These are phyloP conservation scores for Drepana falcataria DNA, from an alignment of 2,888 invertebrate species.

Conservation along the genomic window DNA sequence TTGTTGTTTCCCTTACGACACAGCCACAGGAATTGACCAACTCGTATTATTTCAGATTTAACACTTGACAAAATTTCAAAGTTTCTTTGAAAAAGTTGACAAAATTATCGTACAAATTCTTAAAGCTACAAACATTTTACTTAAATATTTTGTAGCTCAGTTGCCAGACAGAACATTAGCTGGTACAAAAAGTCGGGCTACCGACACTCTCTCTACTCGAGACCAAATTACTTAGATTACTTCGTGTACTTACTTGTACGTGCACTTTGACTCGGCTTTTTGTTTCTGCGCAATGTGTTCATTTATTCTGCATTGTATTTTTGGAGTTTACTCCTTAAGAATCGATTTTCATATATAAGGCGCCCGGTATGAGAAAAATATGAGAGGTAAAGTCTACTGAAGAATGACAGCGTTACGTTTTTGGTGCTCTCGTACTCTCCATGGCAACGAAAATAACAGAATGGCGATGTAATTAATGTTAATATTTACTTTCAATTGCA, in stretches of 20 bases:
- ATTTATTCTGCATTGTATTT: neutral
- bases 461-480: too few relatives aligned
- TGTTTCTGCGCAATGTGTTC: conserved; percentile 1
- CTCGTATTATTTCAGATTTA: neutral
- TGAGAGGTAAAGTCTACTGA: too few relatives aligned
- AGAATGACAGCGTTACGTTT: too few relatives aligned
- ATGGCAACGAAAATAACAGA: too few relatives aligned
- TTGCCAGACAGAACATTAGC: neutral
- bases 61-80: neutral
- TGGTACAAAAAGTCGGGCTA: neutral
- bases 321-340: too few relatives aligned
- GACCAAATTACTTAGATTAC: conserved; percentile 1
- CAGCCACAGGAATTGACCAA: neutral
- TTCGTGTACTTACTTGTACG: neutral
- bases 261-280: conserved; percentile 1
- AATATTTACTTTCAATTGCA: too few relatives aligned
- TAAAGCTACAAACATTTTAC: too few relatives aligned
- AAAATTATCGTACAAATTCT: too few relatives aligned
- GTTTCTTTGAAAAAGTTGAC: too few relatives aligned
- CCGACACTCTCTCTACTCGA: neutral
- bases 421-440: too few relatives aligned
- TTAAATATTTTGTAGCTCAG: neutral
- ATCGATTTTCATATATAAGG: too few relatives aligned
- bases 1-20: neutral
- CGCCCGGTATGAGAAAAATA: too few relatives aligned